Base-by-base conservation (phyloP, 2,888 invertebrate genomes). In the Cerceris ruficornis region DNA sequence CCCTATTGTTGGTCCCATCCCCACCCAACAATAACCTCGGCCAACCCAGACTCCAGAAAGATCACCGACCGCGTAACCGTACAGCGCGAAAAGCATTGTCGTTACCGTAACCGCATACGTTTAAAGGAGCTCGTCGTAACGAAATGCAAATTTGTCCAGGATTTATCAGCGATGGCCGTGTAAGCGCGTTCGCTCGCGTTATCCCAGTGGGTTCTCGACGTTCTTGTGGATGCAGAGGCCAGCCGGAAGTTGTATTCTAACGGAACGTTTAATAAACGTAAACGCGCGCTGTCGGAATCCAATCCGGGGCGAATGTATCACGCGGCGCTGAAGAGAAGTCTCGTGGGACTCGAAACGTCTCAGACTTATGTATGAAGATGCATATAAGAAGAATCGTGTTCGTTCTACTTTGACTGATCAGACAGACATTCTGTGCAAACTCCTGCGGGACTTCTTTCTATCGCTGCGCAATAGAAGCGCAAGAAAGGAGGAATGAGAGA, bases 211-310 rank as follows among this genome's bases (percentile, higher is more conserved):
- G 55, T 46, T 55, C 69, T 42, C 64, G 57, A 43, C 59, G n/a
- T 59, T 69, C 61, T 9, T 46, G 46, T 43, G 43, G 50, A 9
- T 11, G 11, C 8, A 43, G 58, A 6, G 57, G n/a, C 66, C 64
- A 87, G 81, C 84, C 84, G 87, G 86, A 88, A 87, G 85, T 83
- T 77, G 66, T 76, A 69, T 43, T 39, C 62, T 87, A 87, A 87
- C 88, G 86, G 87, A 80, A 85, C 83, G 64, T 71, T 83, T 85
- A 87, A 89, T 89, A 87, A 88, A 88, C 86, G 82, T 78, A 81
- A 84, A 82, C 82, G 77, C 81, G 77, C 69, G 75, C 75, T 69
- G 74, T 69, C 78, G 74, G 73, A 69, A 82, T 85, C 80, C 82
- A 69, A 70, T 76, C 64, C 62, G 11, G 41, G 50, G 15, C 52